Base-by-base conservation (phyloP, 2,888 invertebrate genomes). In the Hybos culiciformis region DNA sequence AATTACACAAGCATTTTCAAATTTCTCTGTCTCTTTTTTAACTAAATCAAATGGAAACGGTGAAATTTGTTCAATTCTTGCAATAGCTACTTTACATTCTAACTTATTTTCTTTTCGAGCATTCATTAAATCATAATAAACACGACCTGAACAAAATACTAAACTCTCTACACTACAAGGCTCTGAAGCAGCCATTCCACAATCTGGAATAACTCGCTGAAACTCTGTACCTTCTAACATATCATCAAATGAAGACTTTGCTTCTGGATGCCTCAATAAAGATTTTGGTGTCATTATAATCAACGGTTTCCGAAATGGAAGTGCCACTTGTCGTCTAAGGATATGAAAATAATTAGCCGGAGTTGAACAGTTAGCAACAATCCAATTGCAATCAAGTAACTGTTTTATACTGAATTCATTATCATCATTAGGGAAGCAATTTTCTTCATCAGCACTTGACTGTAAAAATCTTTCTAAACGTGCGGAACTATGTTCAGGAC, bases 321-420 rank as follows among this genome's bases (percentile, higher is more conserved):
- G 69, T 41, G 82, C 79, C 57, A 94, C 88, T 70, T 96, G 96
- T 41, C 96, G 73, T 48, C 96, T 75, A 56, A 94, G 70, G 57
- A 90, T 82, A 71, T 96, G 96, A 78, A 91, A 96, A 60, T 84
- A 80, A 61, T 92, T 94, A 17, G 90, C 93, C 4, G 96, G 94
- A 4, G 86, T 83, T 40, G 91, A 86, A 66, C 86, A 84, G 70
- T 96, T 94, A 26, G 90, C 90, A 34, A 86, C 84, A 57, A 88
- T 84, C 86, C 86, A 86, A 69, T 96, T 96, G 64, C 81, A 86
- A 63, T 94, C 93, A 66, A 92, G 87, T 46, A 96, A 73, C 64
- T 96, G 94, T 42, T 91, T 81, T 23, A 92, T 86, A 44, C 78
- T 77, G 38, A 86, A 90, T 62, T 88, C 84, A 53, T 82, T 81